Evolutionary conservation across 2,888 invertebrate genomes (phyloP).

Genomic region (Yponomeuta sedellus): DNA sequence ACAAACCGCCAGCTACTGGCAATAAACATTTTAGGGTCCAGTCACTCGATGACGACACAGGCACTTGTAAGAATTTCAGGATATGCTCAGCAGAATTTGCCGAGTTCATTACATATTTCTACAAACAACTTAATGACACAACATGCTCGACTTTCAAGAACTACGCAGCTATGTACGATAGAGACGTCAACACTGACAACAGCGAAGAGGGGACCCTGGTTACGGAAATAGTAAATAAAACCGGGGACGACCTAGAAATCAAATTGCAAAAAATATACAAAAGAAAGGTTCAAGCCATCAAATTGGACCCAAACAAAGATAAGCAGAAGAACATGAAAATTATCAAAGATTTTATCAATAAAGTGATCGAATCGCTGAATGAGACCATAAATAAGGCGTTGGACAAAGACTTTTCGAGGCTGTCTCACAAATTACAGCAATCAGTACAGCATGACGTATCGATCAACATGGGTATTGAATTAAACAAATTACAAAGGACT

Average conservation of each 20-base stretch:
- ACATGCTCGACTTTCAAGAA: constrained; percentile 38
- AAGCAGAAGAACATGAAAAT: constrained; percentile 32
- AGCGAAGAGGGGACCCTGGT: constrained; percentile 33
- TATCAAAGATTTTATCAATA: constrained; percentile 33
- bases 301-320: constrained; percentile 34
- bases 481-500: constrained; percentile 37
- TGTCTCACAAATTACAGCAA: constrained; percentile 24
- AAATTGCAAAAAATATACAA: neutral
- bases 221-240: constrained; percentile 23
- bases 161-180: constrained; percentile 50
- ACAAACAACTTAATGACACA: constrained; percentile 42
- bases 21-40: neutral
- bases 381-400: constrained; percentile 26
- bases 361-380: constrained; percentile 27
- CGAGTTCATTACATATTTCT: constrained; percentile 38
- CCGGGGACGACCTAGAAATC: neutral
- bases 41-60: constrained; percentile 15
- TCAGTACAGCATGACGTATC: constrained; percentile 38
- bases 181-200: constrained; percentile 37
- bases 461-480: constrained; percentile 41
- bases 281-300: constrained; percentile 23
- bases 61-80: constrained; percentile 34
- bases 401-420: constrained; percentile 21
- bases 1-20: constrained; percentile 2
- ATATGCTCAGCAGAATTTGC: constrained; percentile 47